A percentile compares a stretch with the other conserved stretches of the same genome.
Conservation (phyloP, 2,797 vertebrate genomes). For the Dendrocincla tyrannina region DNA sequence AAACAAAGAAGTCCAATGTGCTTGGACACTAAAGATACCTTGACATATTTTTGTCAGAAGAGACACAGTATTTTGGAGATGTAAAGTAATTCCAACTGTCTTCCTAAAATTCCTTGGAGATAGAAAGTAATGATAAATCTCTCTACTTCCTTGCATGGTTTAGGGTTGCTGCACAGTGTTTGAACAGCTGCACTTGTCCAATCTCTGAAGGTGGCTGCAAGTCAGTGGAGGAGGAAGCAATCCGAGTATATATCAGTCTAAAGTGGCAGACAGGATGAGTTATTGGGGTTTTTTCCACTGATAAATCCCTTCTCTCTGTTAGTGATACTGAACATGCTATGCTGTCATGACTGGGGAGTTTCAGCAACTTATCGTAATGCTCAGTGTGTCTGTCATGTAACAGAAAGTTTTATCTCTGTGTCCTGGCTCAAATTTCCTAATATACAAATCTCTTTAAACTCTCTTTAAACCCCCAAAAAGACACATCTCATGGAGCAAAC, state of each 20-base stretch:
- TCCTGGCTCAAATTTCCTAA: constrained; percentile 4
- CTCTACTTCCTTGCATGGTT: neutral
- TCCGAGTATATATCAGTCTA: neutral
- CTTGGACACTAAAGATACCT: neutral
- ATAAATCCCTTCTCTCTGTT: constrained; percentile 36
- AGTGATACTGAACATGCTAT: neutral
- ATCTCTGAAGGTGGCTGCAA: constrained; percentile 34
- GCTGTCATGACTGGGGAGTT: constrained; percentile 5
- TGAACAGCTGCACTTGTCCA: constrained; percentile 50
- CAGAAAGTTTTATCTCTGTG: neutral
- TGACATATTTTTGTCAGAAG: neutral
- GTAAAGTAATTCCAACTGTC: neutral
- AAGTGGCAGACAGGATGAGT: neutral
- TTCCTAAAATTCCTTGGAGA: constrained; percentile 6
- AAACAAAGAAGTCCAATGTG: neutral
- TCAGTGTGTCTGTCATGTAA: neutral
- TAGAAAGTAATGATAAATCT: constrained; percentile 2
- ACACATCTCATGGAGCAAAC: neutral
- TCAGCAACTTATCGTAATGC: neutral
- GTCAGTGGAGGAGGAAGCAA: constrained; percentile 1
- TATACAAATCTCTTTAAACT: neutral
- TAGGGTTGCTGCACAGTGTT: constrained; percentile 47
- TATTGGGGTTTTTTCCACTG: neutral
- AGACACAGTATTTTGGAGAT: neutral
- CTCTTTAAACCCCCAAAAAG: neutral